phyloP scores from a whole-genome alignment of 2,113 vertebrate species.

The Piaya cayana region DNA sequence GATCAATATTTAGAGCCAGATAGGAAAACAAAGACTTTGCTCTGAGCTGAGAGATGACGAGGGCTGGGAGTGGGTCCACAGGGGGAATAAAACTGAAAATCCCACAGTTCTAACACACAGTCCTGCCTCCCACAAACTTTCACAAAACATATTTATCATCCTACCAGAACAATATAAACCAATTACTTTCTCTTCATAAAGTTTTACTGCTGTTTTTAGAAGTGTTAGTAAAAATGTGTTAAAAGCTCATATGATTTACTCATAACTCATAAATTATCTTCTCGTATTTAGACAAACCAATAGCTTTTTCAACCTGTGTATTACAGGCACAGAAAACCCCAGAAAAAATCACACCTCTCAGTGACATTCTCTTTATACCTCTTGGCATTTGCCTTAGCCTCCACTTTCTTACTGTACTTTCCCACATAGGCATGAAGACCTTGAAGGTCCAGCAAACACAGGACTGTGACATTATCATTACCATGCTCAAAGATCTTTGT shows the following conservation, averaged over 20 bases:
- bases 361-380: neutral
- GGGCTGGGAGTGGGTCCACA: neutral
- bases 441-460: neutral
- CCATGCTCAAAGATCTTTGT: neutral
- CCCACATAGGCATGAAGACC: neutral
- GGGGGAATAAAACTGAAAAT: neutral
- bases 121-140: neutral
- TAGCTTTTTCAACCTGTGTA: neutral
- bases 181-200: neutral
- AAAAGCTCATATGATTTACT: neutral
- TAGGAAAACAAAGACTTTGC: neutral
- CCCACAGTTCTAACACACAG: neutral
- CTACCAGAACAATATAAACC: constrained; percentile 5
- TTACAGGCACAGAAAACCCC: neutral
- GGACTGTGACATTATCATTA: neutral
- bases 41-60: neutral
- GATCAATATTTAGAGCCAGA: neutral
- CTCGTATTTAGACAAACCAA: constrained; percentile 17
- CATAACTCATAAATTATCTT: neutral
- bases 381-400: neutral
- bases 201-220: constrained; percentile 23
- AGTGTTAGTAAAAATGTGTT: constrained; percentile 22
- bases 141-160: neutral
- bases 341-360: neutral
- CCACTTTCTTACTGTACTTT: neutral